These are phyloP conservation scores for Sylvia atricapilla DNA, from an alignment of 2,113 vertebrate genomes.

Conservation along the genomic window DNA sequence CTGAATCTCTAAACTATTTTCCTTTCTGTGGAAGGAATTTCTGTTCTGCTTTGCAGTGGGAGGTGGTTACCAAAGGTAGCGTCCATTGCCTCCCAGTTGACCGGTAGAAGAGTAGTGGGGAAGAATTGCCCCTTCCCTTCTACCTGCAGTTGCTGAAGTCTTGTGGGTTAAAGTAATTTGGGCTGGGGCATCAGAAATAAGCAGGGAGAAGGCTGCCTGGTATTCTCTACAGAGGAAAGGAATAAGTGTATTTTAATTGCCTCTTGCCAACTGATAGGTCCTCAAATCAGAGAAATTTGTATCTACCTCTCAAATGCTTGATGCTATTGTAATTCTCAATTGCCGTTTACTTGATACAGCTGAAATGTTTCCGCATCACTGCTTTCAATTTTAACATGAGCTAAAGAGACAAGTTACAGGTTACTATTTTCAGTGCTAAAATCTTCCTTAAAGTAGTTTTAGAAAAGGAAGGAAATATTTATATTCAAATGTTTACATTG, in stretches of 20 bases:
- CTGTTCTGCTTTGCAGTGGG: not conserved
- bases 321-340: constrained; percentile 16
- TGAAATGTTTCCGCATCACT: not conserved
- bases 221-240: not conserved
- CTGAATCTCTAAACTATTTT: not conserved
- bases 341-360: not conserved
- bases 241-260: constrained; percentile 6
- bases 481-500: not conserved
- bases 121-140: not conserved
- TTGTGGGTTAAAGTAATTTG: not conserved
- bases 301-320: not conserved
- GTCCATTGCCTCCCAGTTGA: not conserved
- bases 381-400: not conserved
- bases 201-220: not conserved
- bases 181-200: not conserved
- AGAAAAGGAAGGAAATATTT: not conserved
- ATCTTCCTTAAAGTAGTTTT: not conserved
- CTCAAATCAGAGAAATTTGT: not conserved
- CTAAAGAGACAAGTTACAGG: not conserved
- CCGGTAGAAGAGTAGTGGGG: fast-evolving
- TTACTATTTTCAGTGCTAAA: constrained; percentile 7
- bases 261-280: not conserved
- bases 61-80: not conserved
- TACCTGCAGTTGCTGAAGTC: not conserved
- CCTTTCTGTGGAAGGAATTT: not conserved